Evolutionary conservation across 2,888 invertebrate species (phyloP), one percentile per base, ranked within the genome.

Genomic region (Eilema griseolum): DNA sequence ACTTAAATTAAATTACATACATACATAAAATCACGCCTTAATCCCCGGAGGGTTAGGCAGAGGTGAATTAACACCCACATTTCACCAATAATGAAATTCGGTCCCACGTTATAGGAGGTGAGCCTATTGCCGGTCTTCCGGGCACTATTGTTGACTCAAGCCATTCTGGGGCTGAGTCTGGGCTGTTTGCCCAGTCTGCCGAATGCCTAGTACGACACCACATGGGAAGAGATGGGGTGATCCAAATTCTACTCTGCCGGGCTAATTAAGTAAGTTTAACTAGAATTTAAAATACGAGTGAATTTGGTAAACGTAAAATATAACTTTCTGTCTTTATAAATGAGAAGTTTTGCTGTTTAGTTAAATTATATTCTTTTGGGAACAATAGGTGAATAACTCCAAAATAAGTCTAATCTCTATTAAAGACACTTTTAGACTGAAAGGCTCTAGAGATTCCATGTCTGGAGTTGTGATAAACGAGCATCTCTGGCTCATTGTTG

Each of bases 261-360:
- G 28, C n/a, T n/a, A 12, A 10, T 7, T 23, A 46, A 20, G 46
- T 41, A 28, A 5, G 8, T 46, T 46, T 46, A 46, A 24, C 28
- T 28, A 26, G 41, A 46, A 46, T 26, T 46, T 46, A 46, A 46
- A 63, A 28, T 46, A 63, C 16, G 37, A 10, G 41, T 24, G 46
- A 46, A 46, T 63, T 46, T 46, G 8, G n/a, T 52, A 26, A 63
- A 46, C 26, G n/a, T 63, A 63, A 26, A 46, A 41, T 26, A 63
- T 20, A 20, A n/a, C 26, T 46, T 3, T 8, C 24, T 20, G 20
- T 28, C 46, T 28, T 26, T 12, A 26, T 3, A 16, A 20, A 46
- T 10, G 24, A 52, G n/a, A 52, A 52, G 52, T 52, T 52, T n/a
- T 52, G n/a, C 52, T n/a, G 4, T 52, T 52, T 52, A 52, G 52